A percentile compares a stretch with the other conserved stretches of the same genome.
These are phyloP conservation scores for Paedocypris sp. DNA, from an alignment of 2,113 vertebrate genomes.

Conservation along the genomic window DNA sequence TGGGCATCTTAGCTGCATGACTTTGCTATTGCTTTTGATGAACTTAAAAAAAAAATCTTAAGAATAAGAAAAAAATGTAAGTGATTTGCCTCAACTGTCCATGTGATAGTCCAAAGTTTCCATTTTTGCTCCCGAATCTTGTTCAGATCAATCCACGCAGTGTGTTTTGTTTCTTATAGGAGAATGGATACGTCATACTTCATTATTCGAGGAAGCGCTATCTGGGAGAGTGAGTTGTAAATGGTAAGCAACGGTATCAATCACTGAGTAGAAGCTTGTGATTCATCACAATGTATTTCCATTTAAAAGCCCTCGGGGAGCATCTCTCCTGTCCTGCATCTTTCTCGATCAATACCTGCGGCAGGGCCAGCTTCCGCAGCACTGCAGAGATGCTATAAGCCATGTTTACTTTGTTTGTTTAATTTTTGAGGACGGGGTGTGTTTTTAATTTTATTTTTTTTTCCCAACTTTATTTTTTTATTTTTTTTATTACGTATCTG, in stretches of 20 bases:
- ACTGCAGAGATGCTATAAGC: slow-evolving; percentile 25
- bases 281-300: slow-evolving; percentile 64
- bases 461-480: too few species aligned
- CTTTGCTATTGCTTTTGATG: too few species aligned
- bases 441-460: too few species aligned
- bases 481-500: too few species aligned
- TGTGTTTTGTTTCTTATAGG: slow-evolving; percentile 42
- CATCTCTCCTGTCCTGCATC: slow-evolving; percentile 26
- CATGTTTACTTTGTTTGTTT: too few species aligned
- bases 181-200: slow-evolving; percentile 51
- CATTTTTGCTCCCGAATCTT: too few species aligned
- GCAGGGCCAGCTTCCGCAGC: slow-evolving; percentile 9
- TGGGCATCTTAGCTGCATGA: too few species aligned
- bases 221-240: slow-evolving; percentile 60
- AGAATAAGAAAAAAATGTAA: too few species aligned
- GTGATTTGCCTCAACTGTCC: too few species aligned
- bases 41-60: too few species aligned
- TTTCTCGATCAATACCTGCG: slow-evolving; percentile 30
- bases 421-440: too few species aligned
- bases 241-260: slow-evolving; percentile 60
- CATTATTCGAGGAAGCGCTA: slow-evolving; percentile 56
- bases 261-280: slow-evolving; percentile 54
- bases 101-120: too few species aligned
- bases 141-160: slow-evolving; percentile 13
- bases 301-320: slow-evolving; percentile 52